These are phyloP conservation scores for Thamnaconus septentrionalis DNA, from an alignment of 2,113 vertebrate genomes.

Conservation along the genomic window DNA sequence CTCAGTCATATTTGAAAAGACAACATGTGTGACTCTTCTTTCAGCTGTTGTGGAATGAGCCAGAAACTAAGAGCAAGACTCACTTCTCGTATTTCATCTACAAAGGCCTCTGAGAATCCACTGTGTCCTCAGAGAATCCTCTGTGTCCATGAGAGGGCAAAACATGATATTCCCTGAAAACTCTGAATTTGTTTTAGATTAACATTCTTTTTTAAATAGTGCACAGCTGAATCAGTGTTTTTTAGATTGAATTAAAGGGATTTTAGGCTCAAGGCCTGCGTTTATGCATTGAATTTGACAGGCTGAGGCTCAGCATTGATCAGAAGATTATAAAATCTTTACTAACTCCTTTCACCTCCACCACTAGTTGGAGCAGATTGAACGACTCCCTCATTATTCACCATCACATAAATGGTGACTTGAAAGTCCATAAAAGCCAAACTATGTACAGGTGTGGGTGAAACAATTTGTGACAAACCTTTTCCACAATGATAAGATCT, in stretches of 20 bases:
- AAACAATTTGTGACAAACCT: slow-evolving; percentile 79
- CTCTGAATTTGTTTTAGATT: too few relatives aligned
- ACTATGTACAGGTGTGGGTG: slow-evolving; percentile 54
- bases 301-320: slow-evolving; percentile 59
- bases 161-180: neutral
- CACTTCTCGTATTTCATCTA: slow-evolving; percentile 58
- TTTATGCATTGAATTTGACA: slow-evolving; percentile 45
- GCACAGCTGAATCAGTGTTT: slow-evolving; percentile 37
- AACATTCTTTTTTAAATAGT: neutral
- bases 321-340: slow-evolving; percentile 72
- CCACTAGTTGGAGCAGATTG: slow-evolving; percentile 29
- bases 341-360: slow-evolving; percentile 64
- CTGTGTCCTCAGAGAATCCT: slow-evolving; percentile 24
- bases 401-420: slow-evolving; percentile 48
- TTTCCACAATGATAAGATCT: slow-evolving; percentile 97
- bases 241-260: slow-evolving; percentile 47
- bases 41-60: slow-evolving; percentile 49
- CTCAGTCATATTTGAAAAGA: slow-evolving; percentile 3
- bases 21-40: slow-evolving; percentile 62
- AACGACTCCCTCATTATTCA: slow-evolving; percentile 38
- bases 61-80: slow-evolving; percentile 52
- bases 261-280: slow-evolving; percentile 25
- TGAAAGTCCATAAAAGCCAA: slow-evolving; percentile 46
- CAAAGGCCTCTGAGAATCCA: slow-evolving; percentile 36
- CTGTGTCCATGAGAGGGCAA: slow-evolving; percentile 6